Evolutionary conservation across 2,888 invertebrate genomes (phyloP), one percentile per base, ranked within the genome.

Genomic region (Hirudinaria manillensis): DNA sequence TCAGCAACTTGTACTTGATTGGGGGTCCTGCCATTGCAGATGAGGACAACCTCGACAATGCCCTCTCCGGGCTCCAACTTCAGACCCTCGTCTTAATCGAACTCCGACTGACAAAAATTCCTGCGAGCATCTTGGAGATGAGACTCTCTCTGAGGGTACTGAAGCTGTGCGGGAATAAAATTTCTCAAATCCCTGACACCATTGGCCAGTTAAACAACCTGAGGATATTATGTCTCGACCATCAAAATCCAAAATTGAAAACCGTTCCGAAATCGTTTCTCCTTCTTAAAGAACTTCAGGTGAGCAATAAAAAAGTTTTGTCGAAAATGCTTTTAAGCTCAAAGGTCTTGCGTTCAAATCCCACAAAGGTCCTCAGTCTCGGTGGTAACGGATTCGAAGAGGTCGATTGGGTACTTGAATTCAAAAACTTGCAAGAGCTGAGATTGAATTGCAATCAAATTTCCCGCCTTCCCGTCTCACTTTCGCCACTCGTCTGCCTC

Each of bases 301-400:
- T 73, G 27, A 29, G n/a, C 16, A 16, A 21, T 51, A 67, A 67
- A 68, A 29, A 34, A 29, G 16, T 34, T 7, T 27, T 16, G 21
- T 61, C 1, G 1, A 27, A 61, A 10, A 61, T 27, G 10, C 1
- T 61, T 61, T 29, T 29, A 16, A 61, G 19, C 21, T 24, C 61
- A 61, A 61, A 27, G 61, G 7, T 45, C 45, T 16, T 45, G 45
- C 24, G 61, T 61, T 61, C 61, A 61, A 61, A 61, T 10, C 24
- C n/a, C 61, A 61, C 61, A 61, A 53, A 73, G 73, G 65, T 73
- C 16, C 45, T 75, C 0, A 72, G 61, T 51, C 65, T 75, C 45
- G 38, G 65, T 38, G 75, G 72, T 27, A 75, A 75, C 55, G 51
- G 65, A 61, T 10, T 75, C 2, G 72, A 75, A 51, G 56, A 72